Base-by-base conservation (phyloP, 2,888 invertebrate genomes). In the Chironomus tentans region DNA sequence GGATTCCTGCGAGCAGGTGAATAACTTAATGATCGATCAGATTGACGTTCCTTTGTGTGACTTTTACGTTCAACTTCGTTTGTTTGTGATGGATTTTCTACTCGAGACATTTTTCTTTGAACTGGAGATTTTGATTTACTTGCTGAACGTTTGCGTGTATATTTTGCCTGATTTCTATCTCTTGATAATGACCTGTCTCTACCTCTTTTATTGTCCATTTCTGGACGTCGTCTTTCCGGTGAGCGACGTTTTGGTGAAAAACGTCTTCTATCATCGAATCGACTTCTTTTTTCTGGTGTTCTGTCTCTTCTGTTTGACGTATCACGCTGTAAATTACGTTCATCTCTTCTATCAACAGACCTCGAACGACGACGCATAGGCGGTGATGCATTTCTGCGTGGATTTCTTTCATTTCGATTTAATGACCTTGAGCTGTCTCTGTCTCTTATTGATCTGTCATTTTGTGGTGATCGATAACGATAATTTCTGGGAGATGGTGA, bases 1-100 rank as follows among this genome's bases (percentile, higher is more conserved):
- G 91, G 90, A 82, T 90, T 87, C 15, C 89, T 86, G 2, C 88
- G 85, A 0, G 90, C 88, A 0, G 91, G 91, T 0, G 91, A 91
- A 79, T 91, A 91, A 79, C 90, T 91, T 71, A 91, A 82, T 76
- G 87, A 86, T 15, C 85, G 56, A 56, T 56, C 56, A 6, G 73
- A 77, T 78, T 69, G 69, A 78, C 80, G 47, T 77, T 77, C 21
- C 12, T 68, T 13, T 61, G 56, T 61, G 62, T 78, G 78, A 77
- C 78, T 79, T 76, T 76, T 78, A 15, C 79, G 77, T 76, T 77
- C 56, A 18, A 15, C 70, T 62, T 77, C 61, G 56, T 38, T 48
- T 56, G 62, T 48, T 24, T 7, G 38, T 28, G 75, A 68, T 48
- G 78, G 78, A 15, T 77, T 78, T 24, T 78, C 78, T 48, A 77